Evolutionary conservation across 1,140 invertebrate genomes (phyloP).

Genomic region (Zaprionus capensis): DNA sequence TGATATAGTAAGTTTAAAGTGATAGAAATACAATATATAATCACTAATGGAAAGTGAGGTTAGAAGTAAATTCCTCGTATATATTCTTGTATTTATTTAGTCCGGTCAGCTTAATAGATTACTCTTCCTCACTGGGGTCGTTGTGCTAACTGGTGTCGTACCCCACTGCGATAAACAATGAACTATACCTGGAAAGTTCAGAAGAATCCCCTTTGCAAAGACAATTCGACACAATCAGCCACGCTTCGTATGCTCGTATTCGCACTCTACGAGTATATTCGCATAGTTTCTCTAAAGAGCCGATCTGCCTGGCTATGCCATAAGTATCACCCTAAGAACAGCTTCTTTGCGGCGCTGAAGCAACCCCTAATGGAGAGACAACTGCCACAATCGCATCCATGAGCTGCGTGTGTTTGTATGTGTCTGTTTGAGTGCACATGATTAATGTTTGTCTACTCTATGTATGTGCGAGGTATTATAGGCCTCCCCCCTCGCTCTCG

Average conservation of each 20-base stretch:
- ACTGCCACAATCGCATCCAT: constrained; percentile 64
- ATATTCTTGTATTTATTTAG: too few species aligned
- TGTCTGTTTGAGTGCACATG: constrained; percentile 40
- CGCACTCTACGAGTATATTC: background rate
- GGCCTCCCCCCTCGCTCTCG: background rate
- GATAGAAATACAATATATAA: too few species aligned
- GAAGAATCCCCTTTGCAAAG: background rate
- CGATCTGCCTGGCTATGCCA: background rate
- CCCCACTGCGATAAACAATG: too few species aligned
- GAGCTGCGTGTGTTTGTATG: constrained; percentile 40
- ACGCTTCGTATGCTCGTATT: background rate
- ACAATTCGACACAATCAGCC: background rate
- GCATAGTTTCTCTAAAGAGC: background rate
- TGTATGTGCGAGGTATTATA: constrained; percentile 6
- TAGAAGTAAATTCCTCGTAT: too few species aligned
- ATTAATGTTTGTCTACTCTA: constrained; percentile 68
- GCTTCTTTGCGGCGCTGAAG: background rate
- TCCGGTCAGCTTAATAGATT: too few species aligned
- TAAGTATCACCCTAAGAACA: constrained; percentile 8
- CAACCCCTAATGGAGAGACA: constrained; percentile 50
- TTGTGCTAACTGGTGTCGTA: too few species aligned
- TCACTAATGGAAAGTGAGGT: too few species aligned
- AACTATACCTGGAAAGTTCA: too few species aligned
- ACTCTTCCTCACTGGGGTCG: too few species aligned
- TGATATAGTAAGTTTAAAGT: too few species aligned